phyloP scores from a whole-genome alignment of 2,113 vertebrate genomes.

The Channa argus region DNA sequence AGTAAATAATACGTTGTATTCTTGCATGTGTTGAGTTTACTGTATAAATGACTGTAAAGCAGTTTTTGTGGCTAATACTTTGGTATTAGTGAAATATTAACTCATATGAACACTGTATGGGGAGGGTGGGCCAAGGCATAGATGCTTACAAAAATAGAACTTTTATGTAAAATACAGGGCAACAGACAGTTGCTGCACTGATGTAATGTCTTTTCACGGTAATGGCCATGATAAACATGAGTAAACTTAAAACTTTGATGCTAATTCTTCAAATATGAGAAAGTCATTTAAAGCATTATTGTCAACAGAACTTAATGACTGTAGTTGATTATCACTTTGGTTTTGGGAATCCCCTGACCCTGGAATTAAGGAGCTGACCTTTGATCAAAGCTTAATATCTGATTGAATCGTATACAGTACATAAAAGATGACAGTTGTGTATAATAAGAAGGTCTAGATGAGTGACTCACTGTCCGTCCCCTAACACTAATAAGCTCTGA shows the following conservation, averaged over 20 bases:
- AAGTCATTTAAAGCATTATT: too few relatives aligned
- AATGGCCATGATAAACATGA: conserved; percentile 16
- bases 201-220: conserved; percentile 22
- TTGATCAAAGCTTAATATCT: neutral
- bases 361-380: neutral
- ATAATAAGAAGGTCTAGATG: neutral
- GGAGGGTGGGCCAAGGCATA: conserved; percentile 4
- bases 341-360: conserved; percentile 30
- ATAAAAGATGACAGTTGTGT: conserved; percentile 5
- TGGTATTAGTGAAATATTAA: neutral
- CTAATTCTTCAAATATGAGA: conserved; percentile 36
- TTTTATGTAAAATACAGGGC: conserved; percentile 11
- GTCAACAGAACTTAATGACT: conserved; percentile 18
- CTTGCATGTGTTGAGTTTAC: too few relatives aligned
- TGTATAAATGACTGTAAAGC: too few relatives aligned
- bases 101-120: too few relatives aligned
- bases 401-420: conserved; percentile 13
- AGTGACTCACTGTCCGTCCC: neutral
- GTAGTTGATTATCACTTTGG: conserved; percentile 29
- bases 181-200: neutral
- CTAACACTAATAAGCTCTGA: neutral
- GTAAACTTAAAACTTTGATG: conserved; percentile 24
- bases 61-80: neutral
- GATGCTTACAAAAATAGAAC: conserved; percentile 23
- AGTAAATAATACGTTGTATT: conserved; percentile 7